Percentiles rank a stretch among this genome's conserved stretches.
Evolutionary conservation across 64 coral and sea anemone genomes (phyloP).

Genomic region (Catalaphyllia jardinei): DNA sequence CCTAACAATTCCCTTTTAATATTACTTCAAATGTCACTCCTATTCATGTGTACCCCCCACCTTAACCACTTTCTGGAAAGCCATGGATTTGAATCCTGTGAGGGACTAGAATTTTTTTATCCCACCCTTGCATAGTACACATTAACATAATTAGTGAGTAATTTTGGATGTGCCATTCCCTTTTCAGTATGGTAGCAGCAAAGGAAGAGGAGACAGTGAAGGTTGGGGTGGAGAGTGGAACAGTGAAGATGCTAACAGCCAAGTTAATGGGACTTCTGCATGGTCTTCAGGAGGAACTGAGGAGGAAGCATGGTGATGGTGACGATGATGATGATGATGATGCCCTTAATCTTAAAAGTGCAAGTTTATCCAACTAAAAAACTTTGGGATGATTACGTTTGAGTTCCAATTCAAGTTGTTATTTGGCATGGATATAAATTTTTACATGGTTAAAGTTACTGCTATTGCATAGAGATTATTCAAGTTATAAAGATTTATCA

Average conservation of each 20-base stretch:
- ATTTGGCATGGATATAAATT: neutral
- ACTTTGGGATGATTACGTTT: neutral
- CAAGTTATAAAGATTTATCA: neutral
- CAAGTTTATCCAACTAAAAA: neutral
- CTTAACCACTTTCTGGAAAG: too few relatives aligned
- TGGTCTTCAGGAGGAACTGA: conserved; percentile 46
- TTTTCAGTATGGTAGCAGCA: conserved; percentile 38
- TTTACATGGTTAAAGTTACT: neutral
- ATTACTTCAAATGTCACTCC: too few relatives aligned
- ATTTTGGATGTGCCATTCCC: neutral
- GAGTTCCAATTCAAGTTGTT: neutral
- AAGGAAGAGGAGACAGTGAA: neutral
- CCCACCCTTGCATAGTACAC: too few relatives aligned
- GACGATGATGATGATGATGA: too few relatives aligned
- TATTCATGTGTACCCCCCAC: too few relatives aligned
- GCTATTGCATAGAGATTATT: neutral
- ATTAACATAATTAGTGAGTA: neutral
- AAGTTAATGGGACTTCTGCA: conserved; percentile 56
- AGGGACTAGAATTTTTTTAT: too few relatives aligned
- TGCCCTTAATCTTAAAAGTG: neutral
- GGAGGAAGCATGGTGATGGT: conserved; percentile 32
- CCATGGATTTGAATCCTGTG: too few relatives aligned
- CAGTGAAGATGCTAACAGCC: conserved; percentile 33
- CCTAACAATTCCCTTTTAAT: too few relatives aligned
- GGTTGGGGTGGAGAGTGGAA: conserved; percentile 66